Percentiles rank a stretch among this genome's conserved stretches.
Conservation (phyloP, 2,888 invertebrate genomes). For the Drosophila anomalata region DNA sequence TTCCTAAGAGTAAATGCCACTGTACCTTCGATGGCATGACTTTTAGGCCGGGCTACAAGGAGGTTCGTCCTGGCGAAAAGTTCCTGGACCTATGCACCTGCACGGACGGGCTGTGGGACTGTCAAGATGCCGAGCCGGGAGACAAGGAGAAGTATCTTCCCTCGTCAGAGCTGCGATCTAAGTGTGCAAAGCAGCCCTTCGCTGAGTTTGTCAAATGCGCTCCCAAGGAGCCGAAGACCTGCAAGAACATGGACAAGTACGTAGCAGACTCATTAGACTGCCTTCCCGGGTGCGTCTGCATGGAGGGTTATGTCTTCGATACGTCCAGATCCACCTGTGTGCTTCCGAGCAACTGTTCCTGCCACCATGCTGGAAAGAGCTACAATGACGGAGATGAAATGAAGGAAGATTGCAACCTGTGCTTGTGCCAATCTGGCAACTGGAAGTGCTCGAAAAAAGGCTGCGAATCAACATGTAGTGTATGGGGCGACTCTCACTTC, state of each 20-base stretch:
- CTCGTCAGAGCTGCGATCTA: constrained; percentile 86
- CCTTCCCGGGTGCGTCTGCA: constrained; percentile 91
- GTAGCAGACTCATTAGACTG: constrained; percentile 87
- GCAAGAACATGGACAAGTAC: constrained; percentile 92
- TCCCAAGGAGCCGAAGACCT: constrained; percentile 90
- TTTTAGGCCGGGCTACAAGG: constrained; percentile 90
- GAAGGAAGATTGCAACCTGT: constrained; percentile 93
- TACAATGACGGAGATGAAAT: constrained; percentile 91
- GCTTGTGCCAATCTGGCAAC: constrained; percentile 89
- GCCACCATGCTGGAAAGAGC: constrained; percentile 94
- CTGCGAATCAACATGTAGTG: constrained; percentile 91
- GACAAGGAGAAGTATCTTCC: constrained; percentile 88
- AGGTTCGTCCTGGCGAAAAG: constrained; percentile 88
- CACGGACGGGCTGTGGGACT: constrained; percentile 89
- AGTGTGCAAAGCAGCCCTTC: constrained; percentile 88
- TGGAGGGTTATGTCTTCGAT: constrained; percentile 90
- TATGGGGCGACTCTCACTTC: constrained; percentile 96
- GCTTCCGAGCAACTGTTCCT: constrained; percentile 90
- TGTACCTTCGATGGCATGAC: constrained; percentile 90
- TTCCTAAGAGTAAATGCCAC: constrained; percentile 90
- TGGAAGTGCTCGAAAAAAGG: constrained; percentile 92
- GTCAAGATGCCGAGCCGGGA: constrained; percentile 86
- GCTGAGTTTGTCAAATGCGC: constrained; percentile 92
- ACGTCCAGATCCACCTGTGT: constrained; percentile 88
- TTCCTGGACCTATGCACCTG: constrained; percentile 90